phyloP scores from a whole-genome alignment of 1,140 invertebrate species.

The Heliothis virescens region DNA sequence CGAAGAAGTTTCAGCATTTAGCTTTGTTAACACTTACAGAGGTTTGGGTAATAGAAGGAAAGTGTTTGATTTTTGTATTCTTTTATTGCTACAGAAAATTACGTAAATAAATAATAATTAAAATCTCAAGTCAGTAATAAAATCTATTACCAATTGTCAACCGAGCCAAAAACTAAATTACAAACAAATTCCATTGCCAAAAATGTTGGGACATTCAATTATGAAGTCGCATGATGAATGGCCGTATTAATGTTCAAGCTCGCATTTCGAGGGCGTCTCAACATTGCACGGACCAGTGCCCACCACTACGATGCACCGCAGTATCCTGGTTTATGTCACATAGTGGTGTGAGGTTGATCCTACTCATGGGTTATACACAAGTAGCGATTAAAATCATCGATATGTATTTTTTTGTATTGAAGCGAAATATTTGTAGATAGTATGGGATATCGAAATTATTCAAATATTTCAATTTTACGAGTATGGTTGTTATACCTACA shows the following conservation, averaged over 20 bases:
- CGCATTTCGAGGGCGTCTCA: constrained; percentile 21
- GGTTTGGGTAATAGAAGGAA: no score
- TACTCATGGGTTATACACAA: neutral
- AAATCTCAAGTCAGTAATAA: neutral
- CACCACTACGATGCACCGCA: constrained; percentile 21
- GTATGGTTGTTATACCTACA: no score
- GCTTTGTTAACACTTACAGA: no score
- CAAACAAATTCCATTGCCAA: constrained; percentile 41
- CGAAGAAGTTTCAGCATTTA: no score
- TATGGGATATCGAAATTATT: no score
- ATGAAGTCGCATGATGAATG: constrained; percentile 46
- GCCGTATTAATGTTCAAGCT: constrained; percentile 18
- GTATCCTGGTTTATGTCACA: constrained; percentile 26
- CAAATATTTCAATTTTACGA: no score
- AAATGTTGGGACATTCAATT: constrained; percentile 43
- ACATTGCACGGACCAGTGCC: constrained; percentile 36
- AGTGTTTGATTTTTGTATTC: no score
- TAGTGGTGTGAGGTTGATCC: neutral
- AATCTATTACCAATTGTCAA: neutral
- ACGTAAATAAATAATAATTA: no score
- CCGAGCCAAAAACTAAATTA: constrained; percentile 21
- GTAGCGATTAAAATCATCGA: neutral
- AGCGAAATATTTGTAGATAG: no score
- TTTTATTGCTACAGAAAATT: no score
- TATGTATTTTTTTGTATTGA: neutral